Base-by-base conservation (phyloP, 2,797 vertebrate genomes). In the Chromobotia macracanthus region DNA sequence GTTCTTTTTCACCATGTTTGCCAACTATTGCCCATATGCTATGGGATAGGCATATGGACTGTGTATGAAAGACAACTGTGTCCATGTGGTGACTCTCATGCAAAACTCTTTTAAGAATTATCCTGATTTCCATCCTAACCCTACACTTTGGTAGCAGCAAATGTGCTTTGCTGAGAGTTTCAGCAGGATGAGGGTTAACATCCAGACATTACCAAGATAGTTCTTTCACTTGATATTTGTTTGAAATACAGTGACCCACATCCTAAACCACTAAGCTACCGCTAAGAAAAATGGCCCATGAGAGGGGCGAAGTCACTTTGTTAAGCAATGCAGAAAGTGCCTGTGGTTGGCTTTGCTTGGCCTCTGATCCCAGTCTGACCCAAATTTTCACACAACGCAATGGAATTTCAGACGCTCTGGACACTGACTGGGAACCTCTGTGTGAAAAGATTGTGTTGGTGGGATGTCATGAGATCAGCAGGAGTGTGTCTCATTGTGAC, bases 361-460 rank as follows among this genome's bases (percentile, higher is more conserved):
- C 80, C 90, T 89, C 85, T 90, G 91, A 88, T 90, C 88, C 78
- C 87, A 75, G 56, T 77, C 58, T 77, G 86, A 92, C 88, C 87
- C 86, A 84, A 82, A 86, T 84, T 90, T 79, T 91, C 85, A 82
- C 91, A 88, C 84, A 18, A 46, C 55, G 75, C 80, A 88, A 90
- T 86, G 89, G 90, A 91, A 92, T 93, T 90, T 88, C 75, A 82
- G 83, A 80, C 25, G 89, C 82, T 75, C 41, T 3, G 79, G 78
- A 73, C 60, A 70, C 84, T 86, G 87, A 81, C 86, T 4, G 70
- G 13, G 64, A 86, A 81, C 85, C 84, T 83, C 41, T 77, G 87
- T 88, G 90, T 87, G 88, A 91, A 87, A 85, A 77, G 35, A 82
- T 84, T 75, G 16, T 67, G 67, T 69, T 77, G 66, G 66, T 58